These are phyloP conservation scores for Dryas iulia DNA, from an alignment of 1,140 invertebrate genomes.

Conservation along the genomic window DNA sequence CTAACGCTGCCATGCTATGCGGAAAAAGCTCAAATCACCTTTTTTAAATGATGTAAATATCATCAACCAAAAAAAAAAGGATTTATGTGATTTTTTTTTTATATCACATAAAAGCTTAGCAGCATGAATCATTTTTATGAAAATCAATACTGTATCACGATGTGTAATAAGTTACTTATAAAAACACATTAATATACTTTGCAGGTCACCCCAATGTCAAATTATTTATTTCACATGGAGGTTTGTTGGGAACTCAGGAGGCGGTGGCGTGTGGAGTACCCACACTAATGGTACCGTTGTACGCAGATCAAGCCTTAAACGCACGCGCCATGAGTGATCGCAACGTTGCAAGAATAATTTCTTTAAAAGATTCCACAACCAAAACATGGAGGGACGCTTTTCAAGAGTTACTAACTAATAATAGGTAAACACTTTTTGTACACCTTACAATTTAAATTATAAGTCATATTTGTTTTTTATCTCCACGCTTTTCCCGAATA, in stretches of 20 bases:
- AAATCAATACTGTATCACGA: too few species aligned
- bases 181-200: constrained; percentile 11
- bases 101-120: too few species aligned
- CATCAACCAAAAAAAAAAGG: too few species aligned
- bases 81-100: too few species aligned
- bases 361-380: constrained; percentile 54
- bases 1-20: too few species aligned
- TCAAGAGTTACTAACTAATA: constrained; percentile 67
- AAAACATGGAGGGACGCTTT: constrained; percentile 57
- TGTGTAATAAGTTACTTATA: too few species aligned
- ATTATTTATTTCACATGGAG: constrained; percentile 83
- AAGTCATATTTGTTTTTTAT: too few species aligned
- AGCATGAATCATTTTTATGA: too few species aligned
- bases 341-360: constrained; percentile 61
- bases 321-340: constrained; percentile 66
- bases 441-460: neutral
- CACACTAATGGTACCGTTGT: constrained; percentile 82
- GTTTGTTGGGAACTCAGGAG: constrained; percentile 82
- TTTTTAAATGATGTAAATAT: too few species aligned
- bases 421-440: constrained; percentile 42
- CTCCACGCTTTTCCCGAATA: too few species aligned
- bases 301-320: constrained; percentile 83
- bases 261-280: constrained; percentile 79
- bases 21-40: too few species aligned
- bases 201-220: constrained; percentile 78